Evolutionary conservation across 2,113 vertebrate species (phyloP).

Genomic region (Uropsilus gracilis): DNA sequence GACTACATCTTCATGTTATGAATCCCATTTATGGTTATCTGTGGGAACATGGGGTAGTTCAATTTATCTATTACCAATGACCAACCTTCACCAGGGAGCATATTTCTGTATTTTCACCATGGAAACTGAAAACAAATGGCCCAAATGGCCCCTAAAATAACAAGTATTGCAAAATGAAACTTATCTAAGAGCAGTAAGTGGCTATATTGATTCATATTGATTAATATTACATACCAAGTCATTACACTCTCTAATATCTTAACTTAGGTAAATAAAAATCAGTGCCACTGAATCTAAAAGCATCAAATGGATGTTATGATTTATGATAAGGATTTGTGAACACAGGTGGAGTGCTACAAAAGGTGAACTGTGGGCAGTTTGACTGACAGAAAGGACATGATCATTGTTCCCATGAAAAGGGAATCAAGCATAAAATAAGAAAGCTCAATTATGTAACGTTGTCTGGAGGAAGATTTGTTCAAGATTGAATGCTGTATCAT

Average conservation of each 20-base stretch:
- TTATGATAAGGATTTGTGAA: background rate
- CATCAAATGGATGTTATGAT: background rate
- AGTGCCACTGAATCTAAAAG: background rate
- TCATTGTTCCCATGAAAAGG: background rate
- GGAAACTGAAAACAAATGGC: conserved; percentile 28
- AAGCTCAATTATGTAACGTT: background rate
- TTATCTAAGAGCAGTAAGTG: background rate
- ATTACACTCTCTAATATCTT: background rate
- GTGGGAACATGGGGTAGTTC: background rate
- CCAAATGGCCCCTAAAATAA: background rate
- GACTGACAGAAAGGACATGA: background rate
- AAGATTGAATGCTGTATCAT: background rate
- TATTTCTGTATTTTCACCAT: conserved; percentile 32
- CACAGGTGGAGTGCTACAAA: background rate
- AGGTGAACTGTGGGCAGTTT: background rate
- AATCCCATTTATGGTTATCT: too few relatives aligned
- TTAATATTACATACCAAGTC: background rate
- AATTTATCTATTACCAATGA: background rate
- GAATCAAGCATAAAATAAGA: background rate
- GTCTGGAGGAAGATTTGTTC: background rate
- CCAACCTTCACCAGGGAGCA: background rate
- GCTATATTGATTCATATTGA: background rate
- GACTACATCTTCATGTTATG: background rate
- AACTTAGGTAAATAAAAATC: conserved; percentile 5
- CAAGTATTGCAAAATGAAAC: background rate